Evolutionary conservation across 1,140 invertebrate species (phyloP), one percentile per base, ranked within the genome.

Genomic region (Eurytemora carolleeae): DNA sequence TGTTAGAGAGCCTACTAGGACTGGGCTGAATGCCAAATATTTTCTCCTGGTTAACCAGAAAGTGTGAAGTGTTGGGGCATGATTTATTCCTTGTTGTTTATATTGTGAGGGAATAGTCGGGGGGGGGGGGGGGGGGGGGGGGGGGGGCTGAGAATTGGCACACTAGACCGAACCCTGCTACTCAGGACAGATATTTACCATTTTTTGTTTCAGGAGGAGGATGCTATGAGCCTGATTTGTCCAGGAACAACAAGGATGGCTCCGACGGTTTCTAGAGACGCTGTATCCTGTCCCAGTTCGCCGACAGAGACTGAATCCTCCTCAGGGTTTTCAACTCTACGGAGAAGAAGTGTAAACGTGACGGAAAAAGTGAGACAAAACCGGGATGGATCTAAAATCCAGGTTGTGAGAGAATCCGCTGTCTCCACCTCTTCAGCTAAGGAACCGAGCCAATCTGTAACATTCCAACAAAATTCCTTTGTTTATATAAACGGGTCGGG

Each of bases 391-490:
- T 58, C 52, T 25, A 62, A 62, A 31, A 62, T 44, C n/a, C 31
- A 62, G 21, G 60, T 62, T 22, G 44, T 62, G 3, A 53, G 60
- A 23, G 52, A 62, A 23, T 62, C 57, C 18, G 60, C 52, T 25
- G 57, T 52, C 22, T 58, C 57, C 53, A 62, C 60, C 53, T 62
- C 60, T 19, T 58, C 60, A 15, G 54, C 53, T 19, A 53, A 57
- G n/a, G 60, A 62, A 20, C 23, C 60, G 19, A 53, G 12, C 7
- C 60, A 62, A 24, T 62, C 60, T 18, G 60, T 62, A 7, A 61
- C 60, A n/a, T 62, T 58, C 25, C 53, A 62, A 44, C 53, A 62
- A 24, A 62, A 62, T 25, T 55, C 60, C 16, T 62, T 57, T 62
- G 60, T 62, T 1, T 62, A 62, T 53, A 57, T 62, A 20, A 62